These are phyloP conservation scores for Acleris emargana DNA, from an alignment of 2,888 invertebrate genomes.

Conservation along the genomic window DNA sequence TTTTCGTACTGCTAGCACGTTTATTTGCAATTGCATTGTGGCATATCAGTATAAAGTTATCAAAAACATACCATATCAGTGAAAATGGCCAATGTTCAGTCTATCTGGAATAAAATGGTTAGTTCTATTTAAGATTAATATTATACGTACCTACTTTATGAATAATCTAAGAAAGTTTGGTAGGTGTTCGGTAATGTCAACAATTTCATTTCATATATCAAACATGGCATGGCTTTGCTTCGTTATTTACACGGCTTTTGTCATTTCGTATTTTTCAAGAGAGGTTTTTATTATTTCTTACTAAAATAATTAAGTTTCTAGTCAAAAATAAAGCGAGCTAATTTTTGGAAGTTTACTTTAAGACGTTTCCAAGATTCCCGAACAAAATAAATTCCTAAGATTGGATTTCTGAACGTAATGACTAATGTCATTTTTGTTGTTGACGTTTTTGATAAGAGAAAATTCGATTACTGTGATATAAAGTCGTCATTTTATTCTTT, in stretches of 20 bases:
- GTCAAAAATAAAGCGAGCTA: no score
- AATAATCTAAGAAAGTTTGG: not conserved
- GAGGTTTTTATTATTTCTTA: no score
- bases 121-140: slow-evolving; percentile 42
- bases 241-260: not conserved
- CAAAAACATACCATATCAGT: slow-evolving; percentile 13
- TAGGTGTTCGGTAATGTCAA: not conserved
- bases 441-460: slow-evolving; percentile 35
- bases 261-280: not conserved
- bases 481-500: not conserved
- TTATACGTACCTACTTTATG: not conserved
- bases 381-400: not conserved
- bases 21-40: not conserved
- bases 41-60: slow-evolving; percentile 9
- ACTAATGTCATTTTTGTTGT: slow-evolving; percentile 32
- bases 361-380: slow-evolving; percentile 1
- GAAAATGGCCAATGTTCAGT: slow-evolving; percentile 64
- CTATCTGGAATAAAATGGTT: slow-evolving; percentile 67
- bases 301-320: no score
- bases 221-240: not conserved
- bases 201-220: not conserved
- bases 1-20: slow-evolving; percentile 14
- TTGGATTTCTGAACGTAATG: slow-evolving; percentile 37
- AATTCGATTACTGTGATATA: slow-evolving; percentile 20
- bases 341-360: no score